Conservation (phyloP, 2,888 invertebrate genomes). For the Acrocyrtus sp. region DNA sequence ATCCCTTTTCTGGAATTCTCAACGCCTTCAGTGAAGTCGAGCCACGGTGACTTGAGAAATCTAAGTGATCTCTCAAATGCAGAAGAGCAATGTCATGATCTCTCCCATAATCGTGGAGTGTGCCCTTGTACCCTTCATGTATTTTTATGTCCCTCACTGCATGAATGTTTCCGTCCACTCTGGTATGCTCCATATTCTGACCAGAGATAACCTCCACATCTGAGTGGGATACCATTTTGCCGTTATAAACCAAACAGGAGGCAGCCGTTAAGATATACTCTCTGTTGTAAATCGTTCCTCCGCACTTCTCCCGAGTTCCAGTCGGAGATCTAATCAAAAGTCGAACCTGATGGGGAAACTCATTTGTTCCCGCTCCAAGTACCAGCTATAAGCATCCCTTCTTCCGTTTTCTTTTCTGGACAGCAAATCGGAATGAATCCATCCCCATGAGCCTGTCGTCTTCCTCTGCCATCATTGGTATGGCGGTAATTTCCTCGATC, state of each 20-base stretch:
- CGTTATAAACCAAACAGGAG: conserved; percentile 16
- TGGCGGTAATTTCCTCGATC: too few relatives aligned
- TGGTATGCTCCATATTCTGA: conserved; percentile 22
- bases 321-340: conserved; percentile 8
- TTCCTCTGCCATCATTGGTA: too few relatives aligned
- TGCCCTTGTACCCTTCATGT: conserved; percentile 19
- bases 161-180: conserved; percentile 9
- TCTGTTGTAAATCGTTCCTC: conserved; percentile 22
- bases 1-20: conserved; percentile 21
- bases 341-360: conserved; percentile 32
- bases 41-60: neutral
- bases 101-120: conserved; percentile 9
- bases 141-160: conserved; percentile 14
- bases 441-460: neutral
- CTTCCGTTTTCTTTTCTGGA: conserved; percentile 20
- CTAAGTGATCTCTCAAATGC: neutral
- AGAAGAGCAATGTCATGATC: conserved; percentile 30
- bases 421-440: conserved; percentile 19
- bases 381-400: conserved; percentile 23
- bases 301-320: conserved; percentile 22
- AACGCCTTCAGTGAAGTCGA: neutral
- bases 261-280: conserved; percentile 25
- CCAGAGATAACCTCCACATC: conserved; percentile 20
- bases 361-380: conserved; percentile 13
- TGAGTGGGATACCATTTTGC: neutral